phyloP scores from a whole-genome alignment of 1,140 invertebrate species.

The Trichonephila clavipes region DNA sequence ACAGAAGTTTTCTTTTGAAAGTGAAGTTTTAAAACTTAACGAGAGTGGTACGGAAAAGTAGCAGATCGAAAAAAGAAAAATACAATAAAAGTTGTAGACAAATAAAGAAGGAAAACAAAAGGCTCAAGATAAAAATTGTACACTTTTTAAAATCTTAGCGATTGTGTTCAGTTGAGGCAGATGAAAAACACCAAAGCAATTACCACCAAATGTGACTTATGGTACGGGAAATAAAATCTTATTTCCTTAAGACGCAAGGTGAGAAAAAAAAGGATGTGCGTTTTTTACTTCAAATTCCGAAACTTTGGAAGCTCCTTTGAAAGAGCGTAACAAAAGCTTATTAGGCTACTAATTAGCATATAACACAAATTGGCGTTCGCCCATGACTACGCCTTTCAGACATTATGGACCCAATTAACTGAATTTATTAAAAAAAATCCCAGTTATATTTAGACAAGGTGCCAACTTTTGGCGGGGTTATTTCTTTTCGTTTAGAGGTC shows the following conservation, averaged over 20 bases:
- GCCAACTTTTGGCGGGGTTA: slow-evolving; percentile 42
- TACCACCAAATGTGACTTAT: slow-evolving; percentile 63
- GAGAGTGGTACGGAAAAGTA: too few relatives aligned
- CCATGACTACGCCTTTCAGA: slow-evolving; percentile 50
- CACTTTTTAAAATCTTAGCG: background rate
- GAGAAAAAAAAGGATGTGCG: slow-evolving; percentile 2
- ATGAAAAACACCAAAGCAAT: slow-evolving; percentile 33
- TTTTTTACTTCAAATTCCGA: slow-evolving; percentile 6
- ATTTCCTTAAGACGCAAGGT: slow-evolving; percentile 24
- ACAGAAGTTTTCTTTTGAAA: too few relatives aligned
- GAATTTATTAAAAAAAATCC: background rate
- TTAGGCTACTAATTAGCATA: slow-evolving; percentile 71
- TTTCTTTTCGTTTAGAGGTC: slow-evolving; percentile 43
- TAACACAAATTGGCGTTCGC: slow-evolving; percentile 67
- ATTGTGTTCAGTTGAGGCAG: background rate
- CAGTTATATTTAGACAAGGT: slow-evolving; percentile 34
- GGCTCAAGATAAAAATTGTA: background rate
- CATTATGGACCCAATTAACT: slow-evolving; percentile 65
- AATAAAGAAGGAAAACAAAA: background rate
- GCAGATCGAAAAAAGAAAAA: background rate
- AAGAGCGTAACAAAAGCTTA: slow-evolving; percentile 69
- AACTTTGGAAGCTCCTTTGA: background rate
- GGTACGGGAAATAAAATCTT: slow-evolving; percentile 62
- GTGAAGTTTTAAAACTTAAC: too few relatives aligned
- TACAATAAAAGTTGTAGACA: background rate